Evolutionary conservation across 2,113 vertebrate genomes (phyloP), one percentile per base, ranked within the genome.

Genomic region (Centropristis striata): DNA sequence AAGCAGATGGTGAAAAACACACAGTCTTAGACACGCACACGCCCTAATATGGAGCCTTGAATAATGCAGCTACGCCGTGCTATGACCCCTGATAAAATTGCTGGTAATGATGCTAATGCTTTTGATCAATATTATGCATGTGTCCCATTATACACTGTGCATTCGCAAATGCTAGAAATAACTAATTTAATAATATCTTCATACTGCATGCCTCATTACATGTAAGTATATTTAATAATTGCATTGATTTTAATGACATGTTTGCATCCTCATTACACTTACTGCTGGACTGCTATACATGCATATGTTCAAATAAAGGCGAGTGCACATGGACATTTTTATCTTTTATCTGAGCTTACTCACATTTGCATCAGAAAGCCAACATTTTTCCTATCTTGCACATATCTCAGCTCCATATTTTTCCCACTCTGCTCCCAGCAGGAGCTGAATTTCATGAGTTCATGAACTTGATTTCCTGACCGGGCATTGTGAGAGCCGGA

Each of bases 311-410:
- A 21, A 67, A 16, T 55, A 28, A 41, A 46, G 1, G 28, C 36
- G 10, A 15, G 2, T 58, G 23, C 49, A 15, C 25, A 4, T 13
- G 9, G 28, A 14, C 4, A 42, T 61, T 59, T 36, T 72, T 15
- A n/a, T 27, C 8, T 47, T 18, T 68, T 42, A 18, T 50, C 27
- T 21, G 23, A 47, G 60, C 42, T 80, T 84, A 9, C 66, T 67
- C 39, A 15, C 23, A 69, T 84, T 86, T 82, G 55, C 72, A 77
- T 83, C 69, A 81, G 39, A 49, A 71, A 46, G 25, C 42, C n/a
- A 39, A 4, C n/a, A 18, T 16, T 54, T 23, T 16, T 65, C 25
- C 11, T 20, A 9, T 20, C n/a, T 44, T 25, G 16, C 23, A 15
- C 18, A 39, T 36, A 59, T 36, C n/a, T 50, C 18, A 18, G 39